A percentile compares a stretch with the other conserved stretches of the same genome.
Conservation (phyloP, 1,140 invertebrate genomes). For the Cardiocondyla obscurior region DNA sequence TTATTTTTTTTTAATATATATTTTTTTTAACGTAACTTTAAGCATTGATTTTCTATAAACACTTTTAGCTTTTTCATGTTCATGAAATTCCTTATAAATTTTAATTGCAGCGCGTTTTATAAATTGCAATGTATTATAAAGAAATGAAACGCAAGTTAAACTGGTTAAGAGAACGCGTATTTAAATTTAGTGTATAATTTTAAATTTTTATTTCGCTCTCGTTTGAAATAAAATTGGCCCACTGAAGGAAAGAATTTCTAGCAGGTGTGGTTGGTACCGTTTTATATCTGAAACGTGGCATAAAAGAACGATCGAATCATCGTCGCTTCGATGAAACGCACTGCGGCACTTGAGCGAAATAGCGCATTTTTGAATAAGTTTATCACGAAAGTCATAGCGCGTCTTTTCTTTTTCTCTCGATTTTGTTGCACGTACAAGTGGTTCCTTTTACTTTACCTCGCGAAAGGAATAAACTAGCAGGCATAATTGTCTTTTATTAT, state of each 20-base stretch:
- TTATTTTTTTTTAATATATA: no score
- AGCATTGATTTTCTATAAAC: not conserved
- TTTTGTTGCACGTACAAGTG: slow-evolving; percentile 18
- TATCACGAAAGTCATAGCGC: slow-evolving; percentile 28
- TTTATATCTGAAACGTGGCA: slow-evolving; percentile 24
- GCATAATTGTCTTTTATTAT: no score
- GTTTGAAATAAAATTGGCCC: slow-evolving; percentile 2
- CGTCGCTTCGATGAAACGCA: slow-evolving; percentile 33
- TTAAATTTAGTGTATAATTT: slow-evolving; percentile 2
- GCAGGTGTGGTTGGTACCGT: not conserved
- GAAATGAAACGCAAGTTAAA: not conserved
- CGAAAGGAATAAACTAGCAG: slow-evolving; percentile 5
- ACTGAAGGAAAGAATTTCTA: not conserved
- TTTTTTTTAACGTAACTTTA: no score
- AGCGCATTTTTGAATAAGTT: slow-evolving; percentile 42
- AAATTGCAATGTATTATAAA: not conserved
- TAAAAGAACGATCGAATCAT: slow-evolving; percentile 46
- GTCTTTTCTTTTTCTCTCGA: not conserved
- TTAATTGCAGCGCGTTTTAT: not conserved
- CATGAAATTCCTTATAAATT: not conserved
- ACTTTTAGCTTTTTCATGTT: not conserved
- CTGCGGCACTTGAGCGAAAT: slow-evolving; percentile 16
- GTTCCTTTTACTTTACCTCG: not conserved
- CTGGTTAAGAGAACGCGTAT: not conserved
- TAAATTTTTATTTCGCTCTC: not conserved